Base-by-base conservation (phyloP, 2,888 invertebrate species). In the Drosophila ustulata region DNA sequence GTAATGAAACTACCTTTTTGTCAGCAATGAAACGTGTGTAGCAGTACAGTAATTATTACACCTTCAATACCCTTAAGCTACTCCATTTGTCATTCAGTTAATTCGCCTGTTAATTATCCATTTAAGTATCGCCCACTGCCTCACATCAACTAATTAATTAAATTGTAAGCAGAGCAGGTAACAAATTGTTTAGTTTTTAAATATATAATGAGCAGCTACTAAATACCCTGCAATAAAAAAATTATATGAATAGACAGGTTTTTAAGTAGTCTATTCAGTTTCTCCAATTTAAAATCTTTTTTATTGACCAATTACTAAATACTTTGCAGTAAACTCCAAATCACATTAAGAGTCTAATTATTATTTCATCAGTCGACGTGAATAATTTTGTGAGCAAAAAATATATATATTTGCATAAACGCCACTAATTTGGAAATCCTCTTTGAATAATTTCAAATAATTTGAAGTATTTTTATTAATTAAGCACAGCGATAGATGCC, bases 391-490 rank as follows among this genome's bases (percentile, higher is more conserved):
- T 1, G 11, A 34, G 11, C 11, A 4, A 34, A 11, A 34, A 9
- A 30, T n/a, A n/a, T n/a, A 7, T 30, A 6, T 30, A 3, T 30
- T 30, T 30, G n/a, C 11, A 5, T n/a, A 32, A 32, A 32, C 32
- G 8, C 9, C n/a, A 37, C 37, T n/a, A n/a, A 37, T 37, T 37
- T n/a, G 4, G n/a, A 37, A 2, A 4, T n/a, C n/a, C 9, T 34
- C 34, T 34, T 3, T 2, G 11, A 11, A 11, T 34, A 11, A 13
- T 41, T 41, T 13, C 18, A 7, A 18, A 7, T 41, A 13, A 39
- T 39, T 39, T 39, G 3, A 13, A 39, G 13, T 41, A 41, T 41
- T 41, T 18, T 41, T 18, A 41, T 41, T 41, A 41, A 41, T 41
- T 41, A 41, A 41, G 7, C 0, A 13, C 4, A 18, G 7, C 3